Base-by-base conservation (phyloP, 2,888 invertebrate species). In the Callyntrura guangdongensis region DNA sequence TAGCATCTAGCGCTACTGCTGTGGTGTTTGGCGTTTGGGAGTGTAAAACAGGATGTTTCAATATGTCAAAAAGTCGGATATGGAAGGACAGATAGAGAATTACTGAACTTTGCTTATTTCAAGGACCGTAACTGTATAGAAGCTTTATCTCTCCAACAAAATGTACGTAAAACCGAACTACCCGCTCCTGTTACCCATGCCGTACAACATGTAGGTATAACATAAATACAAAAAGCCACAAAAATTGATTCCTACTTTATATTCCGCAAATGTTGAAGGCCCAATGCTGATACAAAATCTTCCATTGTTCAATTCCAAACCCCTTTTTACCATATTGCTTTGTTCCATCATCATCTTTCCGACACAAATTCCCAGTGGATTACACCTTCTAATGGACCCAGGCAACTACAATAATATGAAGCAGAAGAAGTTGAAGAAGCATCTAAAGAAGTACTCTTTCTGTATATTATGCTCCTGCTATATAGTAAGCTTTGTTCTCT, bases 301-400 rank as follows among this genome's bases (percentile, higher is more conserved):
- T 61, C 59, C 20, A 86, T 74, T 86, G 77, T 85, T 22, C 72
- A 72, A 59, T 85, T 53, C 49, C 47, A 9, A 8, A 83, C 82
- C 72, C 88, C 82, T 83, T 88, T 79, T 61, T 87, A 79, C 86
- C 79, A 64, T 67, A 86, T 59, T 59, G 86, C 77, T 81, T 81
- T 81, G 59, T 81, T 81, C 87, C 87, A 87, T 87, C 81, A 69
- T 79, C 56, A 17, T 59, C 17, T 17, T 17, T 64, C 79, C 77
- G 86, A 86, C 86, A 67, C 6, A 14, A 83, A 83, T 84, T 83
- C 89, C 89, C 89, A 64, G 6, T 27, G 89, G 84, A 89, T 84
- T 64, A 6, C 20, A 59, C 64, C 72, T 49, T 83, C 77, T 89
- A 89, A 89, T 89, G 89, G 84, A 89, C 84, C 89, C 84, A 77